These are phyloP conservation scores for Asteroscopus sphinx DNA, from an alignment of 2,888 invertebrate species.

Conservation along the genomic window DNA sequence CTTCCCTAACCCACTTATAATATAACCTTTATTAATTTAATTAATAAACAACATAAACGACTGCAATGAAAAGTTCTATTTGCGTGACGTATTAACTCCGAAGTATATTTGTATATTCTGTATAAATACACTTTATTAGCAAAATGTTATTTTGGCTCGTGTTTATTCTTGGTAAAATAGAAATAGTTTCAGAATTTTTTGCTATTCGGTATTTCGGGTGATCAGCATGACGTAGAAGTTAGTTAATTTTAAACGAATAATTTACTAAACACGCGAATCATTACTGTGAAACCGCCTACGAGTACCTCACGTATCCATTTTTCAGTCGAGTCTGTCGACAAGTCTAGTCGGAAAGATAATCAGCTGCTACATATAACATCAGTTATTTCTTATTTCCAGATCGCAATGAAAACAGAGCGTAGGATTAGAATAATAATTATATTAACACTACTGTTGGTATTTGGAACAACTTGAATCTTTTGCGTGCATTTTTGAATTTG, in stretches of 20 bases:
- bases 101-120: conserved; percentile 29
- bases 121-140: conserved; percentile 34
- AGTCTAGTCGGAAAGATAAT: conserved; percentile 33
- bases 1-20: too few species aligned
- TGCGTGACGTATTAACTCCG: conserved; percentile 1
- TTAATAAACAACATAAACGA: too few species aligned
- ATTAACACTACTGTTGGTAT: conserved; percentile 12
- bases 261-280: conserved; percentile 40
- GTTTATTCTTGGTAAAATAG: conserved; percentile 40
- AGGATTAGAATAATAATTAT: conserved; percentile 18
- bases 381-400: conserved; percentile 43
- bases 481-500: conserved; percentile 7
- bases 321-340: conserved; percentile 39
- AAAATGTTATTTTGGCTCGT: conserved; percentile 33
- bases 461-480: conserved; percentile 6
- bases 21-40: too few species aligned
- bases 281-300: conserved; percentile 35
- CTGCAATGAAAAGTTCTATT: too few species aligned
- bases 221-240: conserved; percentile 42
- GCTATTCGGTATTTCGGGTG: conserved; percentile 34
- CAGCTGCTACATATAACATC: conserved; percentile 29
- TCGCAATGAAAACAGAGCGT: conserved; percentile 19
- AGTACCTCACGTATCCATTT: conserved; percentile 43
- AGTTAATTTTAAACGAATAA: conserved; percentile 46
- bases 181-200: conserved; percentile 38